Evolutionary conservation across 2,113 vertebrate species (phyloP).

Genomic region (Spilogale gracilis): DNA sequence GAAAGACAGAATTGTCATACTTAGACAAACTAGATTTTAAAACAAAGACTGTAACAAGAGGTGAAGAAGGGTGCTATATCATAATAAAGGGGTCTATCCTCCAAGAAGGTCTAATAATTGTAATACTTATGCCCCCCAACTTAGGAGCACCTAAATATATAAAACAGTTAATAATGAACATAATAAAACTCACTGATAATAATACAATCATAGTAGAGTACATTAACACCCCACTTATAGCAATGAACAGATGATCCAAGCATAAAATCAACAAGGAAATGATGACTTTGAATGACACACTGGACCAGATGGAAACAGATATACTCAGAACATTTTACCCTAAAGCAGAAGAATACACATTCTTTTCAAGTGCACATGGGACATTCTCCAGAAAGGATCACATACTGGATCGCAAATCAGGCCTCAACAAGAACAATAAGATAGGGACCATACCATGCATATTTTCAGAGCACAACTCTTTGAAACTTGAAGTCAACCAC

Average conservation of each 20-base stretch:
- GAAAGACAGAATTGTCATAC: not conserved
- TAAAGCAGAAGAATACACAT: not conserved
- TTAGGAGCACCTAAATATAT: not conserved
- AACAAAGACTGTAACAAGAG: not conserved
- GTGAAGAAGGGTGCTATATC: not conserved
- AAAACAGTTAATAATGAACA: not conserved
- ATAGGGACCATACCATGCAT: not conserved
- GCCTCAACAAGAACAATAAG: not conserved
- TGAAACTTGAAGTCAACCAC: not conserved
- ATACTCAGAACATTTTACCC: not conserved
- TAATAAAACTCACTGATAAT: not conserved
- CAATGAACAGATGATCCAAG: not conserved
- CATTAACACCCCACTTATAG: not conserved
- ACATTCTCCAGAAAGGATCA: not conserved
- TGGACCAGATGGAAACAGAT: not conserved
- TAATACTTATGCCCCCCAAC: not conserved
- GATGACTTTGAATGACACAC: not conserved
- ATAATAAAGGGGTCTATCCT: not conserved
- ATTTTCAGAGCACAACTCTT: not conserved
- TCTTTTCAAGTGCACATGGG: not conserved
- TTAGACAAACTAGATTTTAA: not conserved
- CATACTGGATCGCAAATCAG: not conserved
- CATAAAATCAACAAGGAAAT: not conserved
- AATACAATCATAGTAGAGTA: not conserved
- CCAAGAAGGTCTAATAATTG: not conserved